A percentile compares a stretch with the other conserved stretches of the same genome.
Evolutionary conservation across 2,113 vertebrate species (phyloP).

Genomic region (Ibidorhyncha struthersii): DNA sequence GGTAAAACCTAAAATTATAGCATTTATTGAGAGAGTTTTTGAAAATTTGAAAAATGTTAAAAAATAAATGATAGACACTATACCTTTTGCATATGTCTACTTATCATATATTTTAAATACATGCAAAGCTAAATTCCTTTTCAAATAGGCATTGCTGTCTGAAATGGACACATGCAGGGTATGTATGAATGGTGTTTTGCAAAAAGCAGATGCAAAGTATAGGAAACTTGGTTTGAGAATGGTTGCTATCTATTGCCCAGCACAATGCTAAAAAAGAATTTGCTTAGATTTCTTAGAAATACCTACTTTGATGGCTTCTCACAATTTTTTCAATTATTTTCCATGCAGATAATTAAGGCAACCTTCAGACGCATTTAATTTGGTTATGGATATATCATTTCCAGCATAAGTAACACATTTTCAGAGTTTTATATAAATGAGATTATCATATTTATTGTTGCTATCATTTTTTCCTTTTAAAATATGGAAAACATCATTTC

Average conservation of each 20-base stretch:
- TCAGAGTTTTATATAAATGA: not conserved
- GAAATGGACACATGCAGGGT: not conserved
- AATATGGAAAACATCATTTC: not conserved
- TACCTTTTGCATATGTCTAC: not conserved
- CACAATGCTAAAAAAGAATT: not conserved
- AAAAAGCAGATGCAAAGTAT: not conserved
- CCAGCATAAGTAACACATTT: not conserved
- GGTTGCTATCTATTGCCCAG: not conserved
- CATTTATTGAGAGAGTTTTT: not conserved
- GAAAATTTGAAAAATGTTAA: not conserved
- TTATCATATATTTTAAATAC: not conserved
- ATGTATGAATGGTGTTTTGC: not conserved
- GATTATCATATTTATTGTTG: not conserved
- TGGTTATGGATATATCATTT: not conserved
- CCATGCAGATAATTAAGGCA: not conserved
- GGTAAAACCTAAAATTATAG: not conserved
- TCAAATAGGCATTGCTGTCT: not conserved
- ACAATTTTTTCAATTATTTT: not conserved
- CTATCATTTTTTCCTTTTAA: not conserved
- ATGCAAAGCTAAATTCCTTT: not conserved
- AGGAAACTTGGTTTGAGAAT: not conserved
- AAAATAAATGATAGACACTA: not conserved
- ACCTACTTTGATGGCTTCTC: not conserved
- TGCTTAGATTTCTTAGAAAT: not conserved
- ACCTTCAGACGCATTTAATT: not conserved